phyloP scores from a whole-genome alignment of 2,113 vertebrate species.

The Emydocephalus ijimae region DNA sequence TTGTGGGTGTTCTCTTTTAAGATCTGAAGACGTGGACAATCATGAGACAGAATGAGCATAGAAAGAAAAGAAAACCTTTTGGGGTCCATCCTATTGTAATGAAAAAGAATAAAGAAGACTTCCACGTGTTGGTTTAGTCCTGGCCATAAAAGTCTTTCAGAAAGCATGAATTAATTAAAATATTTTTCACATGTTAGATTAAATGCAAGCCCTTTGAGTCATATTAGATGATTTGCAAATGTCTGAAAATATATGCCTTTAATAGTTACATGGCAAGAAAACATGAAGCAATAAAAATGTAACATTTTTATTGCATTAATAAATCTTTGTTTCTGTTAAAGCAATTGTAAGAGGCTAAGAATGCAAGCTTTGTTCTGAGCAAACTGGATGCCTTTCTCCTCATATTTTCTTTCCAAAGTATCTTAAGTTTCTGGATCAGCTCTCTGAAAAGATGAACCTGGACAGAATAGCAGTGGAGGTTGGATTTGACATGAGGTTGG shows the following conservation, averaged over 20 bases:
- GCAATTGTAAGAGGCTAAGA: rapidly evolving
- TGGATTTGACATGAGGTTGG: constrained; percentile 83
- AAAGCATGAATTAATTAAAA: not conserved
- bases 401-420: constrained; percentile 67
- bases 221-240: not conserved
- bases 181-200: not conserved
- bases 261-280: not conserved
- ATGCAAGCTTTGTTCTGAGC: not conserved
- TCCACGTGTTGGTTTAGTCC: not conserved
- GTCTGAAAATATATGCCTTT: not conserved
- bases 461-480: constrained; percentile 76
- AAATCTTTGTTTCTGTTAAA: not conserved
- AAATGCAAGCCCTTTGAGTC: not conserved
- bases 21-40: not conserved
- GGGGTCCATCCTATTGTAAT: not conserved
- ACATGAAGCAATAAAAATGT: not conserved
- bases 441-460: constrained; percentile 83
- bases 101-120: not conserved
- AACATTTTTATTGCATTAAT: not conserved
- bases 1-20: not conserved
- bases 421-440: constrained; percentile 82
- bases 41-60: not conserved
- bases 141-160: not conserved
- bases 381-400: not conserved
- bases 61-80: not conserved